Percentiles rank a stretch among this genome's conserved stretches.
Evolutionary conservation across 2,797 vertebrate species (phyloP).

Genomic region (Manis crassicaudata): DNA sequence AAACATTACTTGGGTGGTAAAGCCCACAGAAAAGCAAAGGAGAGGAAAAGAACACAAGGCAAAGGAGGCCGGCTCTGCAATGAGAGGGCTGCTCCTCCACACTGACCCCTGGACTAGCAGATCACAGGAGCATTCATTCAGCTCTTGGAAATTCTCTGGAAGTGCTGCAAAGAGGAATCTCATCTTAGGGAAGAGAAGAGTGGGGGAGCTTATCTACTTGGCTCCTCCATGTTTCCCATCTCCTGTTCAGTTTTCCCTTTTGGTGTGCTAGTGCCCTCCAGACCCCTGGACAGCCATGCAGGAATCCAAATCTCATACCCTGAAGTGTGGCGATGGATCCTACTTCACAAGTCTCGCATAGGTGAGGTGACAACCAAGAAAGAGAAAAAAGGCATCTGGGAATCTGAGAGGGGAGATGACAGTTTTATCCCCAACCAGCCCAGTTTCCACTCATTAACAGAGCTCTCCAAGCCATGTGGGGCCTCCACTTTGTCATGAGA

Average conservation of each 20-base stretch:
- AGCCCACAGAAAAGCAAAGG: neutral
- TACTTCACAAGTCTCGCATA: neutral
- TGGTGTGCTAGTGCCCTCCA: neutral
- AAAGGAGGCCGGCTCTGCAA: accelerated
- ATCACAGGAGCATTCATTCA: too few relatives aligned
- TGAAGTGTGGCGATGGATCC: neutral
- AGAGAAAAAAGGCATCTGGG: neutral
- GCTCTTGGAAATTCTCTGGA: neutral
- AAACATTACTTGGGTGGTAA: neutral
- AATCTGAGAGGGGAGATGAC: neutral
- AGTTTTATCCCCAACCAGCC: neutral
- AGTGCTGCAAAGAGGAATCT: neutral
- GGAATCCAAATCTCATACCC: neutral
- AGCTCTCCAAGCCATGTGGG: neutral
- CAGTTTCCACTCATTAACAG: neutral
- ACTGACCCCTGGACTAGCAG: accelerated
- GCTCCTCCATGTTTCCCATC: neutral
- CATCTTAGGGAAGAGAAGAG: neutral
- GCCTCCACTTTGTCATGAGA: neutral
- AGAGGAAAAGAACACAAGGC: accelerated
- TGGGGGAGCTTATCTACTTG: accelerated
- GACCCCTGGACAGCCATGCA: neutral
- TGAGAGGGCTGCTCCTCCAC: accelerated
- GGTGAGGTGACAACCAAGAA: neutral
- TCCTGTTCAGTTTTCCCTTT: neutral